Evolutionary conservation across 2,888 invertebrate genomes (phyloP).

Genomic region (Cremastobaeus sp.): DNA sequence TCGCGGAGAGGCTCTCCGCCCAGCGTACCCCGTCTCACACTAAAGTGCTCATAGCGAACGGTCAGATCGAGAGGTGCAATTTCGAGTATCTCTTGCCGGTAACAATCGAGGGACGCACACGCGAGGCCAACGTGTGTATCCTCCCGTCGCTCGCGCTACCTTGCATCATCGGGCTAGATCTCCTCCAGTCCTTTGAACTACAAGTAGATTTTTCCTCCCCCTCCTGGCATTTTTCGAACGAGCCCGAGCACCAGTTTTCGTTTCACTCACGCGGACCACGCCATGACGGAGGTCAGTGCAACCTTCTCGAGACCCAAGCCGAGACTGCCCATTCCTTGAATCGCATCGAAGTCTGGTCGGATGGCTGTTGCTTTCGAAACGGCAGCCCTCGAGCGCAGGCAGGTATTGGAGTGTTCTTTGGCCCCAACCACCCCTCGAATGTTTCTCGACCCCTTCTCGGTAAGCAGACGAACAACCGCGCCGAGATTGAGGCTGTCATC

Average conservation of each 20-base stretch:
- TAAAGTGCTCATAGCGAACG: neutral
- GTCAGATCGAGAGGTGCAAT: neutral
- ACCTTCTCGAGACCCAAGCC: neutral
- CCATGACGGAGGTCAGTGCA: too few relatives aligned
- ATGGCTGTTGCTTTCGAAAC: neutral
- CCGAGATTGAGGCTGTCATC: too few relatives aligned
- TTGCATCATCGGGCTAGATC: neutral
- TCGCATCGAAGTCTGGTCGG: neutral
- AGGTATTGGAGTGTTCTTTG: neutral
- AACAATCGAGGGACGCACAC: neutral
- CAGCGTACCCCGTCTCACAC: neutral
- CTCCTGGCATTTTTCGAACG: too few relatives aligned
- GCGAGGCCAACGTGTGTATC: too few relatives aligned
- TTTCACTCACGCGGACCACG: too few relatives aligned
- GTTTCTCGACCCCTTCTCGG: too few relatives aligned
- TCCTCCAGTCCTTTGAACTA: neutral
- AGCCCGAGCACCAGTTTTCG: too few relatives aligned
- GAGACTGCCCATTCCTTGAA: neutral
- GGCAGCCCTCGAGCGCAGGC: neutral
- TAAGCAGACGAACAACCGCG: too few relatives aligned
- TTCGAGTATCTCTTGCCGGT: neutral
- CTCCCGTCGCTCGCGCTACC: too few relatives aligned
- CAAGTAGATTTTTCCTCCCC: neutral
- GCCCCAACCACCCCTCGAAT: too few relatives aligned
- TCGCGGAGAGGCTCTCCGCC: neutral